Conservation (phyloP, 1,140 invertebrate genomes). For the Hyphantria cunea region DNA sequence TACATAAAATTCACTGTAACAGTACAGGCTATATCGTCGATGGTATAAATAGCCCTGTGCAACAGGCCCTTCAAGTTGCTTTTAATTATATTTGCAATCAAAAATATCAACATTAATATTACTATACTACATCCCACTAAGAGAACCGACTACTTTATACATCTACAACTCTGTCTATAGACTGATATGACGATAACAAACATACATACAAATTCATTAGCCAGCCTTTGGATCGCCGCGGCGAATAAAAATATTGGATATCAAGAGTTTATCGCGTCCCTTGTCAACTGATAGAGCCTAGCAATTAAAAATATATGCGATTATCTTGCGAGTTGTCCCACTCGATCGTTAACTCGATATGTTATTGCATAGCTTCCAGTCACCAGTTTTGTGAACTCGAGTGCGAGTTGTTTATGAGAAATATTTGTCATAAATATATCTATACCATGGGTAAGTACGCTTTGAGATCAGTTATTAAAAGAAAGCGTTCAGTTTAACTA, state of each 20-base stretch:
- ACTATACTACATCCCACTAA: too few species aligned
- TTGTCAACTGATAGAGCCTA: constrained; percentile 10
- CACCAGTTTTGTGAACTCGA: neutral
- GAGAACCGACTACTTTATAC: too few species aligned
- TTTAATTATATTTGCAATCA: too few species aligned
- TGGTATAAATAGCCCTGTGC: too few species aligned
- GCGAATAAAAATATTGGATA: constrained; percentile 6
- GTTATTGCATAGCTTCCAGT: neutral
- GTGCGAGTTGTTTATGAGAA: neutral
- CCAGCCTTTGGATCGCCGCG: neutral
- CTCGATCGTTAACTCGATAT: neutral
- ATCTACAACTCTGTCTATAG: too few species aligned
- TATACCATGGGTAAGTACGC: too few species aligned
- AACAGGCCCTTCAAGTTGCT: too few species aligned
- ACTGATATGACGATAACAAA: neutral
- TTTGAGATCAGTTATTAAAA: too few species aligned
- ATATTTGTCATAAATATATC: neutral
- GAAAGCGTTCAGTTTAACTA: neutral
- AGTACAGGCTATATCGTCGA: too few species aligned
- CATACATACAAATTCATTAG: constrained; percentile 1
- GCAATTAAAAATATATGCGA: constrained; percentile 2
- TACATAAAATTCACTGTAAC: constrained; percentile 6
- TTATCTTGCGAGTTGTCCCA: neutral
- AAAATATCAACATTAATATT: too few species aligned
- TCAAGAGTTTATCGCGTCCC: constrained; percentile 1